Conservation (phyloP, 35 echinoderm and acorn worm genomes). For the Apostichopus parvimensis region DNA sequence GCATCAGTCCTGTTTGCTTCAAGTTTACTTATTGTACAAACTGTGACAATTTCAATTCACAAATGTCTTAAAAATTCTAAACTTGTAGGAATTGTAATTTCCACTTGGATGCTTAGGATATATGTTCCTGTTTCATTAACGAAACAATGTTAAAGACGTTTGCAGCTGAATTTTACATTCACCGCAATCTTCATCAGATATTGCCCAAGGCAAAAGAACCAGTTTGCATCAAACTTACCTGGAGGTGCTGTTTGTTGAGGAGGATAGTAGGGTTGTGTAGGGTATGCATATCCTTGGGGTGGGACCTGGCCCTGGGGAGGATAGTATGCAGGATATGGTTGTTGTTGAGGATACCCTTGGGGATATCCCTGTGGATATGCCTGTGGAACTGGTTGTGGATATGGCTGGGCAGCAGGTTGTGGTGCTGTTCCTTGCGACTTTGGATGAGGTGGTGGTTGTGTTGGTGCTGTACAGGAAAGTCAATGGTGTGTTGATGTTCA, state of each 20-base stretch:
- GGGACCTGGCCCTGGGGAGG: conserved; percentile 10
- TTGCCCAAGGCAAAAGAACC: no score
- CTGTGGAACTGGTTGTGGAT: conserved; percentile 49
- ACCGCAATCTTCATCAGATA: no score
- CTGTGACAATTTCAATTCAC: no score
- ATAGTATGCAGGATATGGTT: background rate
- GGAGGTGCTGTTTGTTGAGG: background rate
- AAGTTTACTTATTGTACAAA: no score
- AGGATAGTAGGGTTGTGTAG: background rate
- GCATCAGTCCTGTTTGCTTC: no score
- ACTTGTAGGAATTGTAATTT: no score
- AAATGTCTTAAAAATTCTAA: no score
- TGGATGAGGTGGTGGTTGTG: conserved; percentile 34
- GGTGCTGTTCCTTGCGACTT: conserved; percentile 35
- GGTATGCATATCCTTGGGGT: background rate
- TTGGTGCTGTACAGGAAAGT: conserved; percentile 10
- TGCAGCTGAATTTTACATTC: no score
- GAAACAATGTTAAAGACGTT: no score
- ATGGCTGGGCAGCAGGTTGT: conserved; percentile 26
- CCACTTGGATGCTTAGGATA: no score
- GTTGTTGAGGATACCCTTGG: conserved; percentile 17
- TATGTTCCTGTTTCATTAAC: no score
- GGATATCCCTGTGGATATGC: conserved; percentile 37
- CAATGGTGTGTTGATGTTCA: background rate
- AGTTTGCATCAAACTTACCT: background rate